Evolutionary conservation across 2,797 vertebrate species (phyloP).

Genomic region (Rhinoraja longicauda): DNA sequence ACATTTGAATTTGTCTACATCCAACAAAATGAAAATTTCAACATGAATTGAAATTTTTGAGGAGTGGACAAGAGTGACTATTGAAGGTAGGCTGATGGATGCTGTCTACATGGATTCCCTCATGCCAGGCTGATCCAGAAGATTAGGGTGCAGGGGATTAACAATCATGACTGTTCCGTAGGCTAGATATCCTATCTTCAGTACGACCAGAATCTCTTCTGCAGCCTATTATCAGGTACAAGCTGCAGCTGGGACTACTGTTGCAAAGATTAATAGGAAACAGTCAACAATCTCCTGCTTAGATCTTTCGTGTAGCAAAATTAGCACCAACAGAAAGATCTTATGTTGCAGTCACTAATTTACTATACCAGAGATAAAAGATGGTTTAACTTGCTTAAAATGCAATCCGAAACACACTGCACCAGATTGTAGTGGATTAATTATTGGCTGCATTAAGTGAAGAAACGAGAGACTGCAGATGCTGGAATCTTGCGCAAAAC

Average conservation of each 20-base stretch:
- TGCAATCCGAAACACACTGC: neutral
- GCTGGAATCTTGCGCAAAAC: too few species aligned
- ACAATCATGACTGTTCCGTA: neutral
- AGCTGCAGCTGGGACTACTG: neutral
- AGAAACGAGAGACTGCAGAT: too few species aligned
- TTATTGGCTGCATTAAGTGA: neutral
- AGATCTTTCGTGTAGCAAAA: neutral
- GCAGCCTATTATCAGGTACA: neutral
- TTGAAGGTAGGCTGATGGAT: too few species aligned
- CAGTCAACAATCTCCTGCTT: neutral
- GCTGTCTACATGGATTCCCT: too few species aligned
- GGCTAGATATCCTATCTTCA: neutral
- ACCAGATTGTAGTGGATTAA: neutral
- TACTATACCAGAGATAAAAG: neutral
- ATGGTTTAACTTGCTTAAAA: neutral
- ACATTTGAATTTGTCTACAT: neutral
- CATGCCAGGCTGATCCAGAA: too few species aligned
- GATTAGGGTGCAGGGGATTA: neutral
- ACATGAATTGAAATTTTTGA: too few species aligned
- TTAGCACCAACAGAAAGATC: neutral
- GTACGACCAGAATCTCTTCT: neutral
- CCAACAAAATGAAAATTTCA: neutral
- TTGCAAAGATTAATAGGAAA: neutral
- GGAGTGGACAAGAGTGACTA: too few species aligned
- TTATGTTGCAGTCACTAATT: neutral